Percentiles rank a stretch among this genome's conserved stretches.
phyloP scores from a whole-genome alignment of 2,797 vertebrate genomes.

The Neoniphon sammara region DNA sequence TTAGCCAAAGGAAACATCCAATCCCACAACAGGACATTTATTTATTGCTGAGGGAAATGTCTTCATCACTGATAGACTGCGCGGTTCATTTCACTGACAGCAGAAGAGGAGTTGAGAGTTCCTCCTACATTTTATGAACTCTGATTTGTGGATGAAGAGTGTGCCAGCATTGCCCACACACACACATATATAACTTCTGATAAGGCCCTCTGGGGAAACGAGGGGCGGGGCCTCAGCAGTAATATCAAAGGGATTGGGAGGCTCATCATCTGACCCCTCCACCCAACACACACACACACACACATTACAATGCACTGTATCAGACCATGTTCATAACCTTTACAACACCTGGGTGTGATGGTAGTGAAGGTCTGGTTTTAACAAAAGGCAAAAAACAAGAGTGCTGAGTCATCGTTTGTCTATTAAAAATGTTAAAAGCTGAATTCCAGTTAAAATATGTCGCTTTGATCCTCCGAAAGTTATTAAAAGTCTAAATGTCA shows the following conservation, averaged over 20 bases:
- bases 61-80: conserved; percentile 52
- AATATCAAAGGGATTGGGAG: conserved; percentile 14
- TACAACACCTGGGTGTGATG: too few species aligned
- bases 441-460: not conserved
- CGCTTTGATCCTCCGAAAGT: not conserved
- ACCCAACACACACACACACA: not conserved
- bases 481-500: not conserved
- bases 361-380: too few species aligned
- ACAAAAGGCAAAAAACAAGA: too few species aligned
- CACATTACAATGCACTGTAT: not conserved
- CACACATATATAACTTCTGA: conserved; percentile 15
- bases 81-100: conserved; percentile 30
- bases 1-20: conserved; percentile 66
- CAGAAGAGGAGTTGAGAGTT: conserved; percentile 20
- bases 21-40: conserved; percentile 49
- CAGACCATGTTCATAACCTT: not conserved
- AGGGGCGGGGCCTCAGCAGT: conserved; percentile 6
- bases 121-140: not conserved
- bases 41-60: conserved; percentile 53
- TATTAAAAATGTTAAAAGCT: not conserved
- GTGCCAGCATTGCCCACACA: conserved; percentile 18
- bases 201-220: not conserved
- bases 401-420: too few species aligned
- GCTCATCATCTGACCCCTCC: not conserved
- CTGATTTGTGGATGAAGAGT: conserved; percentile 2